A percentile compares a stretch with the other conserved stretches of the same genome.
These are phyloP conservation scores for Pseudopodoces humilis DNA, from an alignment of 2,113 vertebrate species.

Conservation along the genomic window DNA sequence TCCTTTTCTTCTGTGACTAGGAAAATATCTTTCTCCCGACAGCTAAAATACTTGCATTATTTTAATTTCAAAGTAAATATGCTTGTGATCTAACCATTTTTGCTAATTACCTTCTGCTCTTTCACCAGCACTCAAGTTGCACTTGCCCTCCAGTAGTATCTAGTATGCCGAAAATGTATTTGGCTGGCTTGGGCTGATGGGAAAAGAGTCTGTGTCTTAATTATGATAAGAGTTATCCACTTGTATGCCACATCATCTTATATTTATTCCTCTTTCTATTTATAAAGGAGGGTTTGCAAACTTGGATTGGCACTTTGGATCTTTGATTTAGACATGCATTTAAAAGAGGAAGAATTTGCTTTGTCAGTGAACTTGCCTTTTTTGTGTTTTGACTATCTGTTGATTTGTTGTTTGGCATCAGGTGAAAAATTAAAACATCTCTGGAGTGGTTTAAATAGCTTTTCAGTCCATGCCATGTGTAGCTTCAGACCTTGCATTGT, in stretches of 20 bases:
- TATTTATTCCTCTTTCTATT: background rate
- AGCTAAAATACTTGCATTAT: background rate
- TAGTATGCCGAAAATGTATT: background rate
- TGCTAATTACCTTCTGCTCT: conserved; percentile 19
- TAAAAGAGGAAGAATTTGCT: background rate
- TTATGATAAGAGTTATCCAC: background rate
- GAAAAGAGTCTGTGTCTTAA: background rate
- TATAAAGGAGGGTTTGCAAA: background rate
- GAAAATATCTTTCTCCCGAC: background rate
- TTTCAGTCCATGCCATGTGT: background rate
- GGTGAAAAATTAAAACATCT: background rate
- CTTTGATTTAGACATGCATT: background rate
- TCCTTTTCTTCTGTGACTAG: background rate
- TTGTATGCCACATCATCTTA: background rate
- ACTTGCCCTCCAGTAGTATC: background rate
- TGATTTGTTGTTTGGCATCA: background rate
- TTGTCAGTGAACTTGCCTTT: background rate
- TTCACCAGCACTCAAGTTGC: background rate
- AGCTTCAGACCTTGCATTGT: background rate
- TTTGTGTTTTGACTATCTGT: background rate
- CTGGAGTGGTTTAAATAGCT: background rate
- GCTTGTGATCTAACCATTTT: background rate
- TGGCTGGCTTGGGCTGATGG: background rate
- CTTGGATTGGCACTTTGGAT: background rate
- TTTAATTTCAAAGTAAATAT: conserved; percentile 30